phyloP scores from a whole-genome alignment of 2,113 vertebrate species.

The Psettodes erumei region DNA sequence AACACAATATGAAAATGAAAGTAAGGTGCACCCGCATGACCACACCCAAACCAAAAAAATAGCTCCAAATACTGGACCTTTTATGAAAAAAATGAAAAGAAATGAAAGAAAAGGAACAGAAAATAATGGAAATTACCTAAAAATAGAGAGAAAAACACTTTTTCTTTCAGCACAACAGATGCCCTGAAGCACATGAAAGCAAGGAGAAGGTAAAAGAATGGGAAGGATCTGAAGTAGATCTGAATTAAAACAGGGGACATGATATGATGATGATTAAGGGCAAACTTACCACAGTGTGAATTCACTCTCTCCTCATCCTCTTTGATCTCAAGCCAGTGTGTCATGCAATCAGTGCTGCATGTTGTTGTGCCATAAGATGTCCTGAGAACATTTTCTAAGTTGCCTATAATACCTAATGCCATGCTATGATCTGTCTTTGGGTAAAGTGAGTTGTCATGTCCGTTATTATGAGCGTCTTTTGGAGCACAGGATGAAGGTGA shows the following conservation, averaged over 20 bases:
- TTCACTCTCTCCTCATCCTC: neutral
- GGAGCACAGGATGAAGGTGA: neutral
- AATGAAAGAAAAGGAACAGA: neutral
- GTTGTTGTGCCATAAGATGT: neutral
- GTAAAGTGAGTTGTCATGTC: neutral
- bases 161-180: neutral
- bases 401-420: neutral
- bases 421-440: neutral
- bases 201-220: neutral
- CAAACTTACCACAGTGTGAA: constrained; percentile 47
- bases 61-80: neutral
- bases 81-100: neutral
- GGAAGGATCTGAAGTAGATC: neutral
- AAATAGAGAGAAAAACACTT: neutral
- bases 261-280: neutral
- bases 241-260: neutral
- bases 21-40: rapidly evolving
- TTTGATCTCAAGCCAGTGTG: neutral
- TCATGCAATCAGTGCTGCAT: neutral
- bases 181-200: rapidly evolving
- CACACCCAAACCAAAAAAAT: neutral
- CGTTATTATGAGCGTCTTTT: neutral
- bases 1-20: constrained; percentile 48
- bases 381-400: neutral
- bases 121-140: constrained; percentile 11